Percentiles rank a stretch among this genome's conserved stretches.
These are phyloP conservation scores for Sceloporus undulatus DNA, from an alignment of 2,113 vertebrate genomes.

Conservation along the genomic window DNA sequence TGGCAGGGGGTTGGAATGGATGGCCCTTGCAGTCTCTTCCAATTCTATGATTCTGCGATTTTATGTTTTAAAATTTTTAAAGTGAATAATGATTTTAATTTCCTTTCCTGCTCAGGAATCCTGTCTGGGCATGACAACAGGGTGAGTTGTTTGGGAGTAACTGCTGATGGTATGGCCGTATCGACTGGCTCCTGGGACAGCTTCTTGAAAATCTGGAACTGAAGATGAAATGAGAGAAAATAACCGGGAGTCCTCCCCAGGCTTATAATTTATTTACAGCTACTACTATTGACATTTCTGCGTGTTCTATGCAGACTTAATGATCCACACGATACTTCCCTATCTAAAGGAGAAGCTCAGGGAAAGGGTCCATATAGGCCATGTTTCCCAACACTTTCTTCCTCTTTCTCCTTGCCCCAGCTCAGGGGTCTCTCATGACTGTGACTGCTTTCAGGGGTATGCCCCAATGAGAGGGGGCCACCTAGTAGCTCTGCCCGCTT, in stretches of 20 bases:
- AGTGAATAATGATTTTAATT: constrained; percentile 27
- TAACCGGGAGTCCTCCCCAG: background rate
- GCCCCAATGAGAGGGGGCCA: background rate
- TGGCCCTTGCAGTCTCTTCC: too few species aligned
- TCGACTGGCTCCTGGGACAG: constrained; percentile 99
- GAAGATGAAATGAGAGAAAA: constrained; percentile 38
- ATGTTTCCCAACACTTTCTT: background rate
- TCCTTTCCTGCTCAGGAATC: constrained; percentile 78
- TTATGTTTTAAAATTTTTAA: background rate
- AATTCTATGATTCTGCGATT: too few species aligned
- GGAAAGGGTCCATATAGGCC: constrained; percentile 6
- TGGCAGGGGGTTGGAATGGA: too few species aligned
- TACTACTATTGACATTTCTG: constrained; percentile 40
- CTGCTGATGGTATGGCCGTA: constrained; percentile 93
- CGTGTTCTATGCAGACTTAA: constrained; percentile 53
- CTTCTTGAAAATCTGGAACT: constrained; percentile 99
- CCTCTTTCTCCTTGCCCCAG: too few species aligned
- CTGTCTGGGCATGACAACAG: constrained; percentile 97
- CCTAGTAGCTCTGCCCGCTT: background rate
- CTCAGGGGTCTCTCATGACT: background rate
- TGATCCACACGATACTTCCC: constrained; percentile 57
- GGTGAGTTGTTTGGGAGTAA: constrained; percentile 96
- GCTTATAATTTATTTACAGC: constrained; percentile 31
- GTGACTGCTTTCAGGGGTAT: background rate
- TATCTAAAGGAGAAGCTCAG: constrained; percentile 32